Evolutionary conservation across 2,797 vertebrate species (phyloP), one percentile per base, ranked within the genome.

Genomic region (Huso huso): DNA sequence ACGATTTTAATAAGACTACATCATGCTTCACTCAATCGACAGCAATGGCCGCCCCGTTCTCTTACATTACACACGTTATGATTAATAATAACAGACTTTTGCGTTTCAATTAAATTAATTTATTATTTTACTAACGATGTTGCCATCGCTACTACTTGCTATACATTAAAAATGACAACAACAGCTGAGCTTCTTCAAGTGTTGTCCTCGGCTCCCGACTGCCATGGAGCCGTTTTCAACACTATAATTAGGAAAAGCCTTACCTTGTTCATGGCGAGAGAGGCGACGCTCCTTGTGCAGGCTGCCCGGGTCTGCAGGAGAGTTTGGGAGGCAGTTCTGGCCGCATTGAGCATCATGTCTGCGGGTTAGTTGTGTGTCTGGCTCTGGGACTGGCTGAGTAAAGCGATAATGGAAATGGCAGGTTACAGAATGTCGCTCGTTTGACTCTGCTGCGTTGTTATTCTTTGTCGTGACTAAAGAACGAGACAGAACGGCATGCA

Each of bases 231-330:
- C 37, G 23, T 23, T 18, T 18, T 11, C 9, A 2, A 48, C 4
- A 13, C 9, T 6, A 8, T 10, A 8, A 23, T 48, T 8, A 5
- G 8, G 2, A 10, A 48, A 18, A 8, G 23, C 11, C 75, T 76
- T 10, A 89, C 88, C 87, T 88, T 87, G 63, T 83, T 84, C 2
- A 4, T 37, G 0, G 88, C 37, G 9, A 86, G 11, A 0, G 79
- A 82, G 0, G 87, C 85, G 64, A 82, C 79, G 8, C 63, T 74
- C 23, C 78, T 65, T 3, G 75, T 37, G 51, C 67, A 61, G 61
- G 2, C 23, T 37, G 0, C 79, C 48, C 63, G 70, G 1, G 78
- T 69, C 2, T 58, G 53, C 18, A 77, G 75, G 7, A 86, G 72
- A 73, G 77, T 79, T 77, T 80, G 84, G 75, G 79, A 84, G 57